Conservation (phyloP, 1,140 invertebrate genomes). For the Agrypnia vestita region DNA sequence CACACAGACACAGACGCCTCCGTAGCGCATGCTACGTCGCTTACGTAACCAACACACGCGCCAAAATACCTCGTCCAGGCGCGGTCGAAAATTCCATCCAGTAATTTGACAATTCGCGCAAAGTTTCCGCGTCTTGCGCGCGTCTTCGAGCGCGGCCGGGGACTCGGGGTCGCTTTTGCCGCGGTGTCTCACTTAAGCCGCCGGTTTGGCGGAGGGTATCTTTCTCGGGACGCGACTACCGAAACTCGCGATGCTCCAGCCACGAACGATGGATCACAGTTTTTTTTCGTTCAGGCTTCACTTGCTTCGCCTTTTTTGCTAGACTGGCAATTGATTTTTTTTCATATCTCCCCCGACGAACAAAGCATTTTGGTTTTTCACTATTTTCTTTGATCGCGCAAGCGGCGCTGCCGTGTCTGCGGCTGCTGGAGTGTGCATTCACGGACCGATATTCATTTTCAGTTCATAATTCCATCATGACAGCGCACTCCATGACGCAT, state of each 20-base stretch:
- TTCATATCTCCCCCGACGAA: conserved; percentile 41
- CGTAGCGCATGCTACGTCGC: no score
- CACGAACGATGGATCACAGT: conserved; percentile 40
- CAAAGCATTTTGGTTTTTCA: conserved; percentile 24
- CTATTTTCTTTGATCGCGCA: conserved; percentile 38
- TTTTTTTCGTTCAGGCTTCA: conserved; percentile 41
- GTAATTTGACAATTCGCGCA: background rate
- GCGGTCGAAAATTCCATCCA: background rate
- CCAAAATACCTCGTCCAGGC: conserved; percentile 12
- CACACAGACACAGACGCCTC: background rate
- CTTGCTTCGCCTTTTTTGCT: conserved; percentile 33
- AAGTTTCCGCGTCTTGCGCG: no score
- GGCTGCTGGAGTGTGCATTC: conserved; percentile 3
- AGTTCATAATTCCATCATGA: background rate
- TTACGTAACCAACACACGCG: conserved; percentile 25
- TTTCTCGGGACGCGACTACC: background rate
- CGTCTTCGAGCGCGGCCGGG: no score
- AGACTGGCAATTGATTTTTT: conserved; percentile 44
- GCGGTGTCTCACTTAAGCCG: background rate
- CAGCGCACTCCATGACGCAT: no score
- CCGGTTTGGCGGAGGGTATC: background rate
- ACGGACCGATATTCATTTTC: conserved; percentile 10
- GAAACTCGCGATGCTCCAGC: conserved; percentile 35
- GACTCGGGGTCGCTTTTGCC: background rate
- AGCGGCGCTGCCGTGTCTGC: conserved; percentile 15